Percentiles rank a stretch among this genome's conserved stretches.
Evolutionary conservation across 2,113 vertebrate genomes (phyloP).

Genomic region (Gallinago paraguaiae): DNA sequence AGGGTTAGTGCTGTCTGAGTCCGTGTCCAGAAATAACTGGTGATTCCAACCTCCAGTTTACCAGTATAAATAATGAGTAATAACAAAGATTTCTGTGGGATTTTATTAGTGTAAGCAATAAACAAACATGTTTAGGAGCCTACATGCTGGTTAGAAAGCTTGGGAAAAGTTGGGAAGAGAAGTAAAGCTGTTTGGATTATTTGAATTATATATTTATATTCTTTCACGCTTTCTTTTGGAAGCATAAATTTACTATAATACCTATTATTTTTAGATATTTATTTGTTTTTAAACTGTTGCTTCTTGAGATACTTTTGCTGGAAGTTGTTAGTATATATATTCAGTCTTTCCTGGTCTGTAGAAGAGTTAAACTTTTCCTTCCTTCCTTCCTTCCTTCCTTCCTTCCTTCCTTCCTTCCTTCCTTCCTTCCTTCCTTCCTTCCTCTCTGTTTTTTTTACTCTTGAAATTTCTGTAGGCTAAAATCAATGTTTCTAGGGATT

Average conservation of each 20-base stretch:
- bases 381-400: neutral
- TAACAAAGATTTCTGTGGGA: neutral
- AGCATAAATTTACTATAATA: conserved; percentile 12
- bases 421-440: neutral
- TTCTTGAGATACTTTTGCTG: neutral
- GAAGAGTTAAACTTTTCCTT: neutral
- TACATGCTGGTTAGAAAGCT: neutral
- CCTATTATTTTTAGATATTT: neutral
- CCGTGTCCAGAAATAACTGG: neutral
- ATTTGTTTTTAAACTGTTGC: neutral
- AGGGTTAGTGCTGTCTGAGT: neutral
- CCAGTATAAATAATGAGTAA: neutral
- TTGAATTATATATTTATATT: neutral
- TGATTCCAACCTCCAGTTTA: neutral
- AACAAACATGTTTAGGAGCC: neutral
- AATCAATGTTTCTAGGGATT: neutral
- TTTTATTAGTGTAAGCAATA: neutral
- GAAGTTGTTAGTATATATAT: neutral
- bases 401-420: neutral
- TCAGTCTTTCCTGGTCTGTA: neutral
- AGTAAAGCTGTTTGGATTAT: neutral
- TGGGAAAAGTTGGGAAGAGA: neutral
- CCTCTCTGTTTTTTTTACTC: neutral
- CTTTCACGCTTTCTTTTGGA: neutral
- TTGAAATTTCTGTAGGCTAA: neutral